Base-by-base conservation (phyloP, 1,140 invertebrate species). In the Pseudomyrmex gracilis region DNA sequence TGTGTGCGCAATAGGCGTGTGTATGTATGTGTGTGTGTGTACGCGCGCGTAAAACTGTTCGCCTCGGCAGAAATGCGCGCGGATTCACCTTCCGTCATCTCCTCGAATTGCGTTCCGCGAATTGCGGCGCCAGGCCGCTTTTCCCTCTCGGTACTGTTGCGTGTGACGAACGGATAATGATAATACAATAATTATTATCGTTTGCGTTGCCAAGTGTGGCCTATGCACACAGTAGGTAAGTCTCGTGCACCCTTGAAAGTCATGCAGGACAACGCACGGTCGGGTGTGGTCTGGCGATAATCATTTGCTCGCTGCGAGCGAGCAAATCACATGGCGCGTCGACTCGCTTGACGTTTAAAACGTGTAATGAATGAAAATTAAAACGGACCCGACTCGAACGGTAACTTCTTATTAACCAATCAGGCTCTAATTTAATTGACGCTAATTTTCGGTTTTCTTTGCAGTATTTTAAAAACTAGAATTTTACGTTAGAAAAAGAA, bases 181-280 rank as follows among this genome's bases (percentile, higher is more conserved):
- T 85, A 85, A 88, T 78, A n/a, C 70, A 83, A 88, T 88, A 88
- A 88, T 87, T 88, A 83, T 88, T 58, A 83, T 78, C 73, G n/a
- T 47, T 47, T 17, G 20, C 55, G 67, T 15, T 34, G 34, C 34
- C 34, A 34, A 34, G 49, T 51, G 12, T 8, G 13, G 64, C 45
- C 13, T 10, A 20, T n/a, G 57, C 34, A 49, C 34, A 49, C 15
- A n/a, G 61, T 34, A 34, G 34, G 5, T 4, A 34, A 34, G 0
- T 4, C 34, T 34, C n/a, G 51, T 12, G 49, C 55, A 60, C 43
- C 58, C 64, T 34, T 60, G 82, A 85, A 70, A 82, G 68, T 13
- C 71, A 84, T 22, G 60, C 7, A 24, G 61, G 47, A 34, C 9
- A 15, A 43, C n/a, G 68, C 58, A 71, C 68, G 70, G 47, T 68